Percentiles rank a stretch among this genome's conserved stretches.
These are phyloP conservation scores for Sternotherus odoratus DNA, from an alignment of 2,797 vertebrate genomes.

Conservation along the genomic window DNA sequence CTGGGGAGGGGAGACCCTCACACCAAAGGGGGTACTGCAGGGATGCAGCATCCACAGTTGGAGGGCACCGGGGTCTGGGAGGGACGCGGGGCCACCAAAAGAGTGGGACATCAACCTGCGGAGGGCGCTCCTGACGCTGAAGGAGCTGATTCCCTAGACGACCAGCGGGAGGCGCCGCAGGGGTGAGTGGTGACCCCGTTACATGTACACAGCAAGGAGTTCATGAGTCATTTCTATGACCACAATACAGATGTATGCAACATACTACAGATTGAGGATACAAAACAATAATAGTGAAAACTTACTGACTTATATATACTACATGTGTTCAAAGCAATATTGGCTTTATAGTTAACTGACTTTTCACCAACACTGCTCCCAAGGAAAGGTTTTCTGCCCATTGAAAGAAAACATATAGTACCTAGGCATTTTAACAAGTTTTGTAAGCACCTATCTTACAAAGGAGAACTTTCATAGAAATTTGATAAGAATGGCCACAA, in stretches of 20 bases:
- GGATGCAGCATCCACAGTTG: no score
- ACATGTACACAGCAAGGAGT: background rate
- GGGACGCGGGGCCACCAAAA: no score
- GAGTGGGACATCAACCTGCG: no score
- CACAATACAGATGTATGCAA: background rate
- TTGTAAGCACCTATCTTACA: background rate
- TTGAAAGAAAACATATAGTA: background rate
- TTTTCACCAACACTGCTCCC: background rate
- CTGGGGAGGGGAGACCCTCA: no score
- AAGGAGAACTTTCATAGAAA: background rate
- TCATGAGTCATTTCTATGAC: background rate
- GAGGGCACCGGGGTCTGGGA: no score
- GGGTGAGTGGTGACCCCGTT: no score
- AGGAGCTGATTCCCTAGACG: no score
- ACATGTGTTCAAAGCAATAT: background rate
- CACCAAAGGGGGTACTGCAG: no score
- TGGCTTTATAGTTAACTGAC: background rate
- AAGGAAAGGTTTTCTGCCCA: background rate
- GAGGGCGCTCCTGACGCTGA: no score
- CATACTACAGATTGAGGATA: fast-evolving
- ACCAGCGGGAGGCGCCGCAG: no score
- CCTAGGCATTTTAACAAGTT: background rate
- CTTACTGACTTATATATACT: background rate
- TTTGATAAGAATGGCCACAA: background rate
- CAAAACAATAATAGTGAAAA: background rate